Evolutionary conservation across 2,888 invertebrate species (phyloP).

Genomic region (Atrina japonica): DNA sequence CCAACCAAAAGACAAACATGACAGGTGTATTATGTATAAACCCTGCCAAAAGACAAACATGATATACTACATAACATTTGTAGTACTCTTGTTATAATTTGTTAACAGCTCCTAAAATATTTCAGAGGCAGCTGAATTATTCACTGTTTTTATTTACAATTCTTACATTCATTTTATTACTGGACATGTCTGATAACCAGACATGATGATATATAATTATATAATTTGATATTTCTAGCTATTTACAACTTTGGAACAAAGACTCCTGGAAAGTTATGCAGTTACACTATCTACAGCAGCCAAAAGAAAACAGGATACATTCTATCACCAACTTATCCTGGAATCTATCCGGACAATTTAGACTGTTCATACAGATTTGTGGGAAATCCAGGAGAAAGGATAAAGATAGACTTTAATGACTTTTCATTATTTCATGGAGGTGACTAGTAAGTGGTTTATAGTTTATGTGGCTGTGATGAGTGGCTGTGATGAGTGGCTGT

Average conservation of each 20-base stretch:
- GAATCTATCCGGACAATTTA: conserved; percentile 98
- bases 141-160: no score
- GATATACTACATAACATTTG: background rate
- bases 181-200: no score
- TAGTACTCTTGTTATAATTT: no score
- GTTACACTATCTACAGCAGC: conserved; percentile 86
- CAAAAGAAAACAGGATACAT: conserved; percentile 91
- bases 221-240: conserved; percentile 85
- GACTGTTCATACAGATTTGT: conserved; percentile 91
- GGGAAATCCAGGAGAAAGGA: conserved; percentile 93
- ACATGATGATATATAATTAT: no score
- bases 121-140: no score
- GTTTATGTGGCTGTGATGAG: conserved; percentile 37
- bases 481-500: background rate
- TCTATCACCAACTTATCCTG: conserved; percentile 98
- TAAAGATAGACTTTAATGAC: conserved; percentile 97
- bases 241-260: conserved; percentile 93
- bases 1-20: no score
- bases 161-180: no score
- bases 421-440: conserved; percentile 99
- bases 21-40: no score
- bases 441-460: conserved; percentile 96
- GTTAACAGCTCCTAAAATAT: no score
- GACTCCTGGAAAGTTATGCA: conserved; percentile 92
- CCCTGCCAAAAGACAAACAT: no score